Percentiles rank a stretch among this genome's conserved stretches.
phyloP scores from a whole-genome alignment of 2,797 vertebrate genomes.

The Ctenopoma multispine region DNA sequence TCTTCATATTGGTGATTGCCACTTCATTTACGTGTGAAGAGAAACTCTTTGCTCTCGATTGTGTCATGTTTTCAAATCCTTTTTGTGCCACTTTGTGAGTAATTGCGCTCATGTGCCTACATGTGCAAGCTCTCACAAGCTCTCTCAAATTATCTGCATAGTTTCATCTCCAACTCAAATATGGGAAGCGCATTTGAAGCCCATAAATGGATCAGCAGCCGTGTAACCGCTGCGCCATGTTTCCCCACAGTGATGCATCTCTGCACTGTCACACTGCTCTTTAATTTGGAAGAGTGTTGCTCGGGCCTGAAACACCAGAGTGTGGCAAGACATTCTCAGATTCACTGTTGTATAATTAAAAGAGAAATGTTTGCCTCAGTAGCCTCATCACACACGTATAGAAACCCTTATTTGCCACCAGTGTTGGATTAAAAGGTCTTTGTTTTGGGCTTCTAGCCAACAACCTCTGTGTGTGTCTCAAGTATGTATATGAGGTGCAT shows the following conservation, averaged over 20 bases:
- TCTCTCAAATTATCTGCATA: constrained; percentile 72
- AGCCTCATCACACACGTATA: constrained; percentile 53
- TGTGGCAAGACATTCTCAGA: constrained; percentile 57
- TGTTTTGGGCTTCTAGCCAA: constrained; percentile 33
- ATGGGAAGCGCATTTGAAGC: constrained; percentile 57
- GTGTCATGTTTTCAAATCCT: constrained; percentile 40
- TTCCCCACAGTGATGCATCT: constrained; percentile 62
- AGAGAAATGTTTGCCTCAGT: constrained; percentile 63
- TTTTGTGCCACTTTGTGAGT: constrained; percentile 48
- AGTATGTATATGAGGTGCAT: constrained; percentile 17
- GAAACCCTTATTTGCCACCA: constrained; percentile 53
- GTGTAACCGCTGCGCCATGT: constrained; percentile 48
- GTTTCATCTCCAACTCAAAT: constrained; percentile 62
- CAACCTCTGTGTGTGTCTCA: constrained; percentile 23
- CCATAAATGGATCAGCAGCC: constrained; percentile 65
- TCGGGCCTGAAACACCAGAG: constrained; percentile 68
- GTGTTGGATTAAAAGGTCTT: constrained; percentile 64
- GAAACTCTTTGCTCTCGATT: constrained; percentile 9
- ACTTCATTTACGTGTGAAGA: neutral
- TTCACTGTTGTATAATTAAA: constrained; percentile 77
- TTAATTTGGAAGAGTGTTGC: constrained; percentile 69
- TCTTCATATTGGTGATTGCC: constrained; percentile 7
- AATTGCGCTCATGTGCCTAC: constrained; percentile 52
- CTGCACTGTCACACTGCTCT: constrained; percentile 70
- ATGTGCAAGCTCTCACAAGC: constrained; percentile 53